Conservation (phyloP, 2,113 vertebrate genomes). For the Arizona elegans region DNA sequence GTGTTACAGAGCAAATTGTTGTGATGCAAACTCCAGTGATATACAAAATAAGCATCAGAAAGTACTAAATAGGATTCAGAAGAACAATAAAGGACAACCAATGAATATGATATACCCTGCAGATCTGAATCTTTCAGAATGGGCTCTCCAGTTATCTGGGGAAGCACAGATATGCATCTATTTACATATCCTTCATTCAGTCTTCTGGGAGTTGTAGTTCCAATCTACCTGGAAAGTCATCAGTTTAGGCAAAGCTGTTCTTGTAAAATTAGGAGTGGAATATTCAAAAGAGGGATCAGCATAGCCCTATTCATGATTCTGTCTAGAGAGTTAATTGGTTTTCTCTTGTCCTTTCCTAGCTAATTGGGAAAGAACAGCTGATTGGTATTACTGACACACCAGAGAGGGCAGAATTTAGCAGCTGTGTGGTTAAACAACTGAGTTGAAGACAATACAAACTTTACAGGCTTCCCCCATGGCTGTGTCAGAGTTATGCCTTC, state of each 20-base stretch:
- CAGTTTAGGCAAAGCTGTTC: not conserved
- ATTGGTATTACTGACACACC: not conserved
- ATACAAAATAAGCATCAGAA: not conserved
- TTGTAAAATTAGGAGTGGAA: not conserved
- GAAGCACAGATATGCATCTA: not conserved
- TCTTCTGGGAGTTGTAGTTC: not conserved
- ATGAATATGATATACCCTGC: not conserved
- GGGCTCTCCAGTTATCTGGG: not conserved
- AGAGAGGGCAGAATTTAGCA: not conserved
- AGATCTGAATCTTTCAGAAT: not conserved
- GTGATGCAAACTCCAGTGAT: not conserved
- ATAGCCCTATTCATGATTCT: not conserved
- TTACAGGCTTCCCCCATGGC: not conserved
- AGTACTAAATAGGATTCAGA: not conserved
- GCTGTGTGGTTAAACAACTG: not conserved
- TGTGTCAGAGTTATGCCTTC: not conserved
- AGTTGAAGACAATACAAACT: not conserved
- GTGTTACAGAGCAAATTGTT: not conserved
- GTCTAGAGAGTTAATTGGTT: not conserved
- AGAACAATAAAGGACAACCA: not conserved
- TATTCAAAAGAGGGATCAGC: not conserved
- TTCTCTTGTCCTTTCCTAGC: not conserved
- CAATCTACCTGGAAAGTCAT: not conserved
- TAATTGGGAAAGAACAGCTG: not conserved
- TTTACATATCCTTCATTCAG: not conserved